Evolutionary conservation across 2,113 vertebrate genomes (phyloP).

Genomic region (Sterna hirundo): DNA sequence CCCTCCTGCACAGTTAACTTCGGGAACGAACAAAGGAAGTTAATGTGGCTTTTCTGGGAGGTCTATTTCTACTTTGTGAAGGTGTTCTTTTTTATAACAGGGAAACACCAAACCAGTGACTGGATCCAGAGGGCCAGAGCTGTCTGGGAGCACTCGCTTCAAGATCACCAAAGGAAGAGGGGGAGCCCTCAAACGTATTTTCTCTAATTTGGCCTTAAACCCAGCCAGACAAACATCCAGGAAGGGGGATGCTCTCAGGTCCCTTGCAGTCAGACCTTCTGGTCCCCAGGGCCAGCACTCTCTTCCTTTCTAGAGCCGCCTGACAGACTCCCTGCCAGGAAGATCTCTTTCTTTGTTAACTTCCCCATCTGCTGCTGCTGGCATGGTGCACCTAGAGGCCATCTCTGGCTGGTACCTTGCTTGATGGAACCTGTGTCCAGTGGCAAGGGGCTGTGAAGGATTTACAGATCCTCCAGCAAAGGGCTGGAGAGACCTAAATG

Average conservation of each 20-base stretch:
- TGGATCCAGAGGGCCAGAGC: neutral
- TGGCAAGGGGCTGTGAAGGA: neutral
- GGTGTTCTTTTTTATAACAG: neutral
- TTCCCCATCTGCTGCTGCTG: neutral
- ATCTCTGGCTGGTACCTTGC: neutral
- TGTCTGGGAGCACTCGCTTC: neutral
- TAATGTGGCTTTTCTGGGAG: neutral
- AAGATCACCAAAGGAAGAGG: neutral
- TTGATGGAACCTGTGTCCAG: neutral
- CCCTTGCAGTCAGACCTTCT: neutral
- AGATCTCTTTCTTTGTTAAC: neutral
- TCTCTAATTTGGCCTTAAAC: neutral
- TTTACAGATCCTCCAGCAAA: neutral
- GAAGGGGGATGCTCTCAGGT: neutral
- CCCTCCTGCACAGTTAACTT: neutral
- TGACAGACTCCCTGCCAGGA: neutral
- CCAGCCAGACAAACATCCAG: neutral
- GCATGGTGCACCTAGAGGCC: neutral
- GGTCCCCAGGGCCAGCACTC: neutral
- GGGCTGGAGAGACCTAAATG: neutral
- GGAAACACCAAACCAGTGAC: neutral
- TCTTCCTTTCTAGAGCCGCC: neutral
- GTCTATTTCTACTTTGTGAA: neutral
- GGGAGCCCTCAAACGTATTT: neutral
- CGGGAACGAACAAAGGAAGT: neutral